phyloP scores from a whole-genome alignment of 2,888 invertebrate species.

The Elegia similella region DNA sequence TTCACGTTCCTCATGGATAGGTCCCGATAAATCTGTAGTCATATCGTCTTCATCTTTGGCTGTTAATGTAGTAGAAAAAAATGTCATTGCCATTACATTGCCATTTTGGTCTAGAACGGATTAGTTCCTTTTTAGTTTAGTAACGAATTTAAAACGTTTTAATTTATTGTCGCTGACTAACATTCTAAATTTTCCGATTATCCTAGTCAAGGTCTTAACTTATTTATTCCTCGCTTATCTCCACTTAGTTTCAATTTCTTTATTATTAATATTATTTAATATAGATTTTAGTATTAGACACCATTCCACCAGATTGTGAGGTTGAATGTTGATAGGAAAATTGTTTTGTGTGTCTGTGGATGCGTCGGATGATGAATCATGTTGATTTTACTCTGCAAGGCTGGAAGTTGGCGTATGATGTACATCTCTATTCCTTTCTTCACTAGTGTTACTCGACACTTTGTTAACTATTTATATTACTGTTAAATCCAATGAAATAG shows the following conservation, averaged over 20 bases:
- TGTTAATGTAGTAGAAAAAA: constrained; percentile 59
- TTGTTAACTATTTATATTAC: constrained; percentile 80
- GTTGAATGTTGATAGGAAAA: constrained; percentile 49
- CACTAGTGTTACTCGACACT: constrained; percentile 70
- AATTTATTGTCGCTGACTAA: constrained; percentile 65
- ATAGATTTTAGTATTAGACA: constrained; percentile 60
- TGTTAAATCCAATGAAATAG: constrained; percentile 76
- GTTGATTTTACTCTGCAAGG: constrained; percentile 28
- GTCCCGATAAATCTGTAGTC: constrained; percentile 41
- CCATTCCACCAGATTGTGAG: constrained; percentile 62
- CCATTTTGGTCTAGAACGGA: constrained; percentile 77
- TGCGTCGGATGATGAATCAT: constrained; percentile 35
- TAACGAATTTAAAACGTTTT: constrained; percentile 73
- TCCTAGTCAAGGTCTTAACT: constrained; percentile 78
- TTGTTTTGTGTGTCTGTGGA: constrained; percentile 55
- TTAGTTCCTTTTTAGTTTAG: constrained; percentile 75
- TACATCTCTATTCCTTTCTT: constrained; percentile 66
- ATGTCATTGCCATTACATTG: constrained; percentile 78
- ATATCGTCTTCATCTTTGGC: constrained; percentile 59
- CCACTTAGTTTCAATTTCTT: constrained; percentile 61
- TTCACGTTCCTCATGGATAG: constrained; percentile 38
- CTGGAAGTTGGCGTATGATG: constrained; percentile 36
- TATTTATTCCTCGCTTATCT: constrained; percentile 68
- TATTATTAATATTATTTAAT: constrained; percentile 58
- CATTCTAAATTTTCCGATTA: constrained; percentile 72